Conservation (phyloP, 2,888 invertebrate genomes). For the Phaedon cochleariae region DNA sequence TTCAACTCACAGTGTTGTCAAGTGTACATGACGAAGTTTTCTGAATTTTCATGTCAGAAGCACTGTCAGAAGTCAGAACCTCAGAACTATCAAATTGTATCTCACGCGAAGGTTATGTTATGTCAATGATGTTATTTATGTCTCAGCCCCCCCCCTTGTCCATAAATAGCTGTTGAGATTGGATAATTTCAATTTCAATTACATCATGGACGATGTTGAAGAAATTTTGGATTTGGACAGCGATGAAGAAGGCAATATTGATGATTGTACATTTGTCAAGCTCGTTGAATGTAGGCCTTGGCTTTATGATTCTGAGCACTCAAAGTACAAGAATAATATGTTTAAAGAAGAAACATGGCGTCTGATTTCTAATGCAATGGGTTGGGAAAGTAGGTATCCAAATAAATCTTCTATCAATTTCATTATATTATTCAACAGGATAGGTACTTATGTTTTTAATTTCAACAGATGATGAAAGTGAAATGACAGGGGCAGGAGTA, state of each 20-base stretch:
- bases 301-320: neutral
- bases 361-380: neutral
- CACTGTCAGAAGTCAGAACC: too few relatives aligned
- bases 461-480: neutral
- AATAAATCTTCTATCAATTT: neutral
- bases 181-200: too few relatives aligned
- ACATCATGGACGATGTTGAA: neutral
- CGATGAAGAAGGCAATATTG: neutral
- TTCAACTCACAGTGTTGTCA: neutral
- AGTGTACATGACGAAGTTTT: neutral
- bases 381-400: neutral
- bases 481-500: neutral
- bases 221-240: neutral
- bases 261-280: neutral
- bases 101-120: neutral
- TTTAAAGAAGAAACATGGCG: conserved; percentile 8
- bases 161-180: too few relatives aligned
- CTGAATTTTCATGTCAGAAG: neutral
- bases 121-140: neutral
- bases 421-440: neutral
- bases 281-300: neutral
- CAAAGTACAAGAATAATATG: conserved; percentile 3
- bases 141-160: neutral
- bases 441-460: too few relatives aligned
- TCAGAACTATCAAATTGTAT: neutral